Evolutionary conservation across 2,888 invertebrate genomes (phyloP).

Genomic region (Caenorhabditis afra): DNA sequence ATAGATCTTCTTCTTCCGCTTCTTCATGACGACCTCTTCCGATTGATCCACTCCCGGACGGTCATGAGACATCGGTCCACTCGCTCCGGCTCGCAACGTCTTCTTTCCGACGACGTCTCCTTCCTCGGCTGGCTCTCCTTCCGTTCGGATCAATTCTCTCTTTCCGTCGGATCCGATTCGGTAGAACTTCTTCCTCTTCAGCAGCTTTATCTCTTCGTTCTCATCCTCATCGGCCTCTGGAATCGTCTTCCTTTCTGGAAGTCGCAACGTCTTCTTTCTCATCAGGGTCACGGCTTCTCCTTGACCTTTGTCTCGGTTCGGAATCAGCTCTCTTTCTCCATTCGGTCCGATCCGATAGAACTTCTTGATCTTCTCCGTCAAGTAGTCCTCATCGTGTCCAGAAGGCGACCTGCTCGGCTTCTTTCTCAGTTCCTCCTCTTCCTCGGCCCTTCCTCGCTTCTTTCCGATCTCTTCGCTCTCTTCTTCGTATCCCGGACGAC

Average conservation of each 20-base stretch:
- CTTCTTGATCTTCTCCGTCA: constrained; percentile 10
- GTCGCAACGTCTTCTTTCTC: constrained; percentile 10
- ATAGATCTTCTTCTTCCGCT: constrained; percentile 18
- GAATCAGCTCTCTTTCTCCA: constrained; percentile 12
- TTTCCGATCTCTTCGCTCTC: constrained; percentile 28
- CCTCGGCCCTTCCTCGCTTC: constrained; percentile 1
- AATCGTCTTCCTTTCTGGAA: background rate
- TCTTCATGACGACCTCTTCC: constrained; percentile 1
- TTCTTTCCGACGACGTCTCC: background rate
- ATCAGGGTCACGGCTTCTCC: constrained; percentile 13
- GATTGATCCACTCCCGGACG: background rate
- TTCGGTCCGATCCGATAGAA: background rate
- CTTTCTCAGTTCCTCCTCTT: constrained; percentile 1
- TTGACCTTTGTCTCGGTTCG: background rate
- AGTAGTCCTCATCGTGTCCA: background rate
- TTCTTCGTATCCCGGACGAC: constrained; percentile 10
- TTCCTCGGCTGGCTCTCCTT: constrained; percentile 8
- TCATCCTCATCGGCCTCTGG: background rate
- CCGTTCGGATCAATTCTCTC: constrained; percentile 9
- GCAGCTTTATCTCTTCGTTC: constrained; percentile 1
- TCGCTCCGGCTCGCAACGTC: background rate
- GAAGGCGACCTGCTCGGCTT: background rate
- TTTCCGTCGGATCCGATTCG: constrained; percentile 9
- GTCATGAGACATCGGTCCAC: background rate
- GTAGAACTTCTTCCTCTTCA: constrained; percentile 14